phyloP scores from a whole-genome alignment of 2,797 vertebrate genomes.

The Lacerta agilis region DNA sequence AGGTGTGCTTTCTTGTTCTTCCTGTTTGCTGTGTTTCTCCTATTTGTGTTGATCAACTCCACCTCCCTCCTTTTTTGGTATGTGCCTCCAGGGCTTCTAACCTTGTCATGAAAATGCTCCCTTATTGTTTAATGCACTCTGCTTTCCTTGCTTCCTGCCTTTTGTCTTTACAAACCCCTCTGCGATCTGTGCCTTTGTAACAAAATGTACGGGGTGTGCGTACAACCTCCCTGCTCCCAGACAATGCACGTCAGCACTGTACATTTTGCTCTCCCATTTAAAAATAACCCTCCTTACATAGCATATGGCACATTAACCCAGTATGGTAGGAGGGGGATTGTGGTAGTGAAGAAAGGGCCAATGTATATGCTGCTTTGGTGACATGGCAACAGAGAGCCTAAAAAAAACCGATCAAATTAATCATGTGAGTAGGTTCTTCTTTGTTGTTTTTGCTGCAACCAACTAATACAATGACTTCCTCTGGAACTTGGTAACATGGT shows the following conservation, averaged over 20 bases:
- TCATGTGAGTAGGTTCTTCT: too few relatives aligned
- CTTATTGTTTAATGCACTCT: conserved; percentile 30
- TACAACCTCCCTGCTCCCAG: background rate
- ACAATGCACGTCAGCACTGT: background rate
- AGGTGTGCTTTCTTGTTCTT: background rate
- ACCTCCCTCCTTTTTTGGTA: conserved; percentile 4
- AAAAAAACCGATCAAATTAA: background rate
- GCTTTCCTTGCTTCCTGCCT: conserved; percentile 19
- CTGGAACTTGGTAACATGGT: background rate
- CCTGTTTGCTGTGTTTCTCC: background rate
- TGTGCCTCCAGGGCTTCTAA: conserved; percentile 31
- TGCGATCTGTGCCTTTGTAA: conserved; percentile 44
- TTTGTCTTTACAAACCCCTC: conserved; percentile 47
- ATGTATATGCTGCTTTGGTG: background rate
- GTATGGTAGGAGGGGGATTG: background rate
- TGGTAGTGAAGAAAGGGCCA: background rate
- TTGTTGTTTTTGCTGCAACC: background rate
- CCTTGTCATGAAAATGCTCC: conserved; percentile 22
- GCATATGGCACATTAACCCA: background rate
- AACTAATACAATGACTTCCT: background rate
- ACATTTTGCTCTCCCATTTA: background rate
- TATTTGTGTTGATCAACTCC: background rate
- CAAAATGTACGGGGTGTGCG: background rate
- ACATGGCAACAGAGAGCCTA: background rate
- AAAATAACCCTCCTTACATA: background rate